These are phyloP conservation scores for Sebastes itinus DNA, from an alignment of 2,797 vertebrate genomes.

Conservation along the genomic window DNA sequence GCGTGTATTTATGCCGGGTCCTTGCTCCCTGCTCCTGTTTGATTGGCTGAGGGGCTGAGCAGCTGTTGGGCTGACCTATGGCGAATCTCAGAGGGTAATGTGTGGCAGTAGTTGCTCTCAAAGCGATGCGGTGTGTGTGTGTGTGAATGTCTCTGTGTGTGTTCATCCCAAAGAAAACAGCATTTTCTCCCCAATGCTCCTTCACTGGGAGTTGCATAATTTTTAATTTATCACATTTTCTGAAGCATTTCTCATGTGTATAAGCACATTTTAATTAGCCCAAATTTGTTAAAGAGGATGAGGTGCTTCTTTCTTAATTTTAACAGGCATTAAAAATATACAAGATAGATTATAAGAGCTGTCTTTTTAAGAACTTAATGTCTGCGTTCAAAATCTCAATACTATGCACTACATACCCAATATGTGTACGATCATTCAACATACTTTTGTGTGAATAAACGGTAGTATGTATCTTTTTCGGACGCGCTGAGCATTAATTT, in stretches of 20 bases:
- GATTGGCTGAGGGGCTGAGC: constrained; percentile 68
- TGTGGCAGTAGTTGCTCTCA: constrained; percentile 49
- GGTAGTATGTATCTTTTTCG: no score
- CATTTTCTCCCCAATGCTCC: neutral
- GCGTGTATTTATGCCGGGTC: constrained; percentile 52
- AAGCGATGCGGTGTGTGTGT: neutral
- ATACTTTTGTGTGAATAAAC: no score
- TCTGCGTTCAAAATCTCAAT: no score
- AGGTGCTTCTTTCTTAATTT: neutral
- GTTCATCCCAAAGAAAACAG: neutral
- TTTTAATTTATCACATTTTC: constrained; percentile 13
- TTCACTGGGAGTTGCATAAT: neutral
- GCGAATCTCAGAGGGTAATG: constrained; percentile 51
- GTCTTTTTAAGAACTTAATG: no score
- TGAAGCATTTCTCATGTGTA: neutral
- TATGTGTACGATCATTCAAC: no score
- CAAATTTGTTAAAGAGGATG: neutral
- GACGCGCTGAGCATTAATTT: no score
- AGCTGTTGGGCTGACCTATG: constrained; percentile 70
- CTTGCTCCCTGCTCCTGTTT: constrained; percentile 61
- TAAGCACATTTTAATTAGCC: neutral
- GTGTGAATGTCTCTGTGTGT: constrained; percentile 4
- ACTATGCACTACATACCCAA: no score
- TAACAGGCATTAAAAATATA: neutral
- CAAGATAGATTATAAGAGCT: neutral